A percentile compares a stretch with the other conserved stretches of the same genome.
phyloP scores from a whole-genome alignment of 2,113 vertebrate species.

The Ammodramus savannarum region DNA sequence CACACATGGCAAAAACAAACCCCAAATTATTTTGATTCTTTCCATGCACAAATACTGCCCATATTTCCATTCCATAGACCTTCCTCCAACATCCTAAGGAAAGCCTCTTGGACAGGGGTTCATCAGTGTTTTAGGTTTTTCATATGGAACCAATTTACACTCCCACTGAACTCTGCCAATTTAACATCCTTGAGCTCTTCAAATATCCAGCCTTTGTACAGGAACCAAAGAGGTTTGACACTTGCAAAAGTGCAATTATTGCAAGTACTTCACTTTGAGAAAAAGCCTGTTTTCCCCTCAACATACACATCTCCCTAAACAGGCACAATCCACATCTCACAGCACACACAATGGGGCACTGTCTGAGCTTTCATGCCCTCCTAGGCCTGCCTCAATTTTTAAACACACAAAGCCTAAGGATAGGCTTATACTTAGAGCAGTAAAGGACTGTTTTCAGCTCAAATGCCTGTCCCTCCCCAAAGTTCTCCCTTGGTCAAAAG shows the following conservation, averaged over 20 bases:
- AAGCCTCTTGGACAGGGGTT: not conserved
- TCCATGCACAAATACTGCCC: not conserved
- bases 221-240: not conserved
- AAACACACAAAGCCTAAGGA: conserved; percentile 10
- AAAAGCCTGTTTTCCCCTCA: not conserved
- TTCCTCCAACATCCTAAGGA: not conserved
- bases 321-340: not conserved
- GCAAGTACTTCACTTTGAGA: not conserved
- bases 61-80: not conserved
- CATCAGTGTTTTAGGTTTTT: not conserved
- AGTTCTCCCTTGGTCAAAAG: not conserved
- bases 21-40: not conserved
- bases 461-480: not conserved
- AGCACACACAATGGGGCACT: not conserved
- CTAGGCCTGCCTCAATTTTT: not conserved
- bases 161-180: not conserved
- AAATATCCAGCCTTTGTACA: not conserved
- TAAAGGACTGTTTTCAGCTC: not conserved
- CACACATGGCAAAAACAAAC: accelerated
- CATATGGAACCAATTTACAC: not conserved
- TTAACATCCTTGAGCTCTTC: not conserved
- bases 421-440: not conserved
- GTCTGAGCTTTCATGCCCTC: not conserved
- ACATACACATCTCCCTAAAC: not conserved
- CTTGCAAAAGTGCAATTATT: not conserved